Percentiles rank a stretch among this genome's conserved stretches.
Evolutionary conservation across 2,113 vertebrate species (phyloP).

Genomic region (Blennius ocellaris): DNA sequence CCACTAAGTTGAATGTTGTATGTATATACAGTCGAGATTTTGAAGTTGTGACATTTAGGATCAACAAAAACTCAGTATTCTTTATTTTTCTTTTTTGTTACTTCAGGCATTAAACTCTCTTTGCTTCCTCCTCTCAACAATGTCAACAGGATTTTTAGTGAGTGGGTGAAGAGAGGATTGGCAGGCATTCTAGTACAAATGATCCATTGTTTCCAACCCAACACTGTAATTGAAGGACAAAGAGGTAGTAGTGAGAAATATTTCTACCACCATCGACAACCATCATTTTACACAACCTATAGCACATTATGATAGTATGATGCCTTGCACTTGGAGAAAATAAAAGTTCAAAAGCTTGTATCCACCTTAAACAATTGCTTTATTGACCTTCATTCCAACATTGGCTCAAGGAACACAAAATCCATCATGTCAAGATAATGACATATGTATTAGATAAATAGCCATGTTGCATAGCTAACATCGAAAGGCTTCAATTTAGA

Average conservation of each 20-base stretch:
- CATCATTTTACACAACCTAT: background rate
- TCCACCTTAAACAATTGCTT: too few species aligned
- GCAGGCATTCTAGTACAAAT: slow-evolving; percentile 17
- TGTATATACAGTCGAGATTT: background rate
- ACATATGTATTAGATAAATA: slow-evolving; percentile 19
- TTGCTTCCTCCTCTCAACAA: slow-evolving; percentile 36
- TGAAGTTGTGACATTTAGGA: slow-evolving; percentile 15
- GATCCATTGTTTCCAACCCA: slow-evolving; percentile 32
- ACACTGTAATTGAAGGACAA: slow-evolving; percentile 21
- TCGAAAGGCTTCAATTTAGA: background rate
- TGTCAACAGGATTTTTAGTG: slow-evolving; percentile 33
- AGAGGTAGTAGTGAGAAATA: background rate
- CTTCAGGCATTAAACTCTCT: slow-evolving; percentile 28
- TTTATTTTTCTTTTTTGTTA: too few species aligned
- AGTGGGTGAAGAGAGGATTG: slow-evolving; percentile 31
- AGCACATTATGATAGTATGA: background rate
- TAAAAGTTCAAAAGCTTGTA: too few species aligned
- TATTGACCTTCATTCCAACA: slow-evolving; percentile 5
- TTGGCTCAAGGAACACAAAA: background rate
- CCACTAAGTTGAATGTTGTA: too few species aligned
- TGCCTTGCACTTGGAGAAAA: too few species aligned
- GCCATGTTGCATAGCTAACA: background rate
- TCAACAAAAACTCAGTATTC: background rate
- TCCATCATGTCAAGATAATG: slow-evolving; percentile 15
- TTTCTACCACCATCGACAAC: background rate